A percentile compares a stretch with the other conserved stretches of the same genome.
Evolutionary conservation across 2,888 invertebrate species (phyloP).

Genomic region (Ecdyonurus torrentis): DNA sequence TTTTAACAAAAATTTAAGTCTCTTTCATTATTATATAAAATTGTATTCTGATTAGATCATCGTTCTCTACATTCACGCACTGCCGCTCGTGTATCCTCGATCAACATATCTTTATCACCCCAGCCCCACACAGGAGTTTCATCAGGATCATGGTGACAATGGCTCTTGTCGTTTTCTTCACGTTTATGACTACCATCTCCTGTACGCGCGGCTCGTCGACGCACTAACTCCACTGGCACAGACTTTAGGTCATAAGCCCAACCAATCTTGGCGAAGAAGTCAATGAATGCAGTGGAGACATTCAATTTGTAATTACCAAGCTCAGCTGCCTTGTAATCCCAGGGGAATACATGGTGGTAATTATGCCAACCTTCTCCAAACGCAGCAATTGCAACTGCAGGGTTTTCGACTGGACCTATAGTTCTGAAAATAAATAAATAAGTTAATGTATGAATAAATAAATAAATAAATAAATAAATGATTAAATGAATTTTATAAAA

Average conservation of each 20-base stretch:
- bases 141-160: constrained; percentile 26
- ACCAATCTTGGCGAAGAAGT: constrained; percentile 51
- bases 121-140: constrained; percentile 54
- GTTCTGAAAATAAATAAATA: constrained; percentile 26
- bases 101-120: constrained; percentile 59
- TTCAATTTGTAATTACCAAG: constrained; percentile 9
- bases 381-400: constrained; percentile 49
- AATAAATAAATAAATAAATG: too few species aligned
- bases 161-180: constrained; percentile 20
- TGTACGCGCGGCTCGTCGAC: constrained; percentile 48
- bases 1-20: too few species aligned
- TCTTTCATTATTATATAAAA: too few species aligned
- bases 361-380: constrained; percentile 89
- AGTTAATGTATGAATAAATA: too few species aligned
- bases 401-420: constrained; percentile 52
- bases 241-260: constrained; percentile 74
- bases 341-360: constrained; percentile 85
- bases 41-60: neutral
- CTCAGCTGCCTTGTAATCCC: constrained; percentile 48
- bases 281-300: constrained; percentile 42
- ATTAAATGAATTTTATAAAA: too few species aligned
- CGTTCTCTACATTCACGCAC: neutral
- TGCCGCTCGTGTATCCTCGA: constrained; percentile 33
- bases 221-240: constrained; percentile 46
- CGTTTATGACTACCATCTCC: constrained; percentile 46